Evolutionary conservation across 1,140 invertebrate genomes (phyloP), one percentile per base, ranked within the genome.

Genomic region (Antheraea pernyi): DNA sequence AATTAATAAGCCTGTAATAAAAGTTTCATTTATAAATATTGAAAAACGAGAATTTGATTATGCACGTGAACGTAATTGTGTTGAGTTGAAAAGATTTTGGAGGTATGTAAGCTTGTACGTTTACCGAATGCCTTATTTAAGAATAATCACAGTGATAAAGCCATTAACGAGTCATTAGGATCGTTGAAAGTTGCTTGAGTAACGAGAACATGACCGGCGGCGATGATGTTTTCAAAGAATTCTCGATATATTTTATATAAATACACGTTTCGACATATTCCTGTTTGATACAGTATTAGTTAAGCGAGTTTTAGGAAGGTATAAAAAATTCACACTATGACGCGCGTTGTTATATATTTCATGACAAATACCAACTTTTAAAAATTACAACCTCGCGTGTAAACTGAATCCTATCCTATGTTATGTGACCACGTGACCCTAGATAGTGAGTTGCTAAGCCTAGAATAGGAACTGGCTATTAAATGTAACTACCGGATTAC

Each of bases 41-140:
- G 46, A 53, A 53, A 53, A 53, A 53, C 46, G 46, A 61, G 48
- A 65, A 68, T 46, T 59, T 60, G 46, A 70, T 59, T 68, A 58
- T 74, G 66, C 59, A n/a, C 46, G 39, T 53, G 46, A 53, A 53
- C 46, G 46, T 53, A 53, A 53, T 63, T 36, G 61, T 53, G n/a
- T 42, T 48, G 48, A 62, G 70, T 39, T 59, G n/a, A 19, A 19
- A 70, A 79, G 84, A 88, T 86, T 91, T 82, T 85, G 86, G 82
- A 88, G 86, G 86, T 91, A 77, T 74, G 82, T 86, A 69, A 48
- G 7, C 13, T n/a, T 65, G 59, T 61, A 13, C 11, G 4, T 61
- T 22, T 61, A 5, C 0, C 19, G 16, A 53, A 53, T 1, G 46
- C 13, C 46, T n/a, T n/a, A 53, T 53, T 53, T 53, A 53, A 53